phyloP scores from a whole-genome alignment of 53 echinoderm and acorn worm genomes.

The Apostichopus leukothele region DNA sequence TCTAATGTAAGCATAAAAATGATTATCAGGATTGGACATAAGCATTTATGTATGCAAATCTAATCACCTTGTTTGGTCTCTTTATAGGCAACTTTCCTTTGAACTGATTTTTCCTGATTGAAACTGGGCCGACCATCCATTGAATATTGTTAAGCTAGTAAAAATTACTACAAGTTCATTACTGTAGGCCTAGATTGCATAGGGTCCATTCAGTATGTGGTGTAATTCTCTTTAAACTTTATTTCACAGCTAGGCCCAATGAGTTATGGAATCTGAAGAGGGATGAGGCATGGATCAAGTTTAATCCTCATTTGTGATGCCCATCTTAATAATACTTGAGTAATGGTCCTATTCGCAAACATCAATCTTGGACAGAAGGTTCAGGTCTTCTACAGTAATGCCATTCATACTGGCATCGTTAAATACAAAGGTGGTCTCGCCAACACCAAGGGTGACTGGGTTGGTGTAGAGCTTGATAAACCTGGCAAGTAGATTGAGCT shows the following conservation, averaged over 20 bases:
- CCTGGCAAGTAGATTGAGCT: conserved; percentile 47
- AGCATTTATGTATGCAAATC: too few species aligned
- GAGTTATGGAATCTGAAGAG: not conserved
- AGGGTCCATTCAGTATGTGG: too few species aligned
- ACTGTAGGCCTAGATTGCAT: not conserved
- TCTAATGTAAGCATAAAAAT: too few species aligned
- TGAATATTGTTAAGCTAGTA: too few species aligned
- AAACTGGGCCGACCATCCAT: too few species aligned
- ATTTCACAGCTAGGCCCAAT: too few species aligned
- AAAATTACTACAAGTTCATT: too few species aligned
- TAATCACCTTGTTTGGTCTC: too few species aligned
- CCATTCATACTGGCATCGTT: conserved; percentile 64
- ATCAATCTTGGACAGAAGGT: conserved; percentile 88
- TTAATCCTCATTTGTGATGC: not conserved
- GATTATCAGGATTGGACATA: too few species aligned
- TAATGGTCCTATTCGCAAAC: conserved; percentile 90
- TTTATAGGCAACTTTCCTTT: too few species aligned
- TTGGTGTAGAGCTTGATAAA: conserved; percentile 77
- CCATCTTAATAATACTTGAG: not conserved
- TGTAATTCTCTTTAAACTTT: too few species aligned
- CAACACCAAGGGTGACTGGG: conserved; percentile 89
- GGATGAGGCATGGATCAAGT: not conserved
- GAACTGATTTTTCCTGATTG: too few species aligned
- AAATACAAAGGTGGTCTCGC: conserved; percentile 88
- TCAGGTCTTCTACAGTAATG: conserved; percentile 78